A percentile compares a stretch with the other conserved stretches of the same genome.
phyloP scores from a whole-genome alignment of 2,797 vertebrate species.

The Myotis pilosus region DNA sequence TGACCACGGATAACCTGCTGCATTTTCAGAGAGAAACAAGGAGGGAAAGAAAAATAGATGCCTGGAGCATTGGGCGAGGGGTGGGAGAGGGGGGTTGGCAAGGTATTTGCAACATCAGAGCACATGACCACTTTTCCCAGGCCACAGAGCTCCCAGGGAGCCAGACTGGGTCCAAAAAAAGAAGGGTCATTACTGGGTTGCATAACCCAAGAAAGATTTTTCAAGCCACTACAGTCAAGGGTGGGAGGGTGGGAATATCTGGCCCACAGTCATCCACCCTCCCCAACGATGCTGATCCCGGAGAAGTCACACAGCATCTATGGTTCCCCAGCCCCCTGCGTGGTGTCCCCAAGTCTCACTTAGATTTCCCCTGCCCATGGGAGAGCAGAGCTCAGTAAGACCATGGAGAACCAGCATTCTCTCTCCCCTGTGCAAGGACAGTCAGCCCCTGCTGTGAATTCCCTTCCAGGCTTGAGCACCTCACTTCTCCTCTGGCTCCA shows the following conservation, averaged over 20 bases:
- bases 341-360: not conserved
- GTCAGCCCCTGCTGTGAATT: not conserved
- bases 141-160: not conserved
- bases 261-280: not conserved
- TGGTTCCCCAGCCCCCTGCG: not conserved
- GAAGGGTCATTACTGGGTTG: not conserved
- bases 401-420: not conserved
- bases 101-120: not conserved
- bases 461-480: not conserved
- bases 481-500: not conserved
- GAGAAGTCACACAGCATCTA: not conserved
- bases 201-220: not conserved
- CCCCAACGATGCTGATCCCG: not conserved
- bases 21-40: not conserved
- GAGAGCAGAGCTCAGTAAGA: not conserved
- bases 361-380: not conserved
- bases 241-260: not conserved
- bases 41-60: not conserved
- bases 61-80: not conserved
- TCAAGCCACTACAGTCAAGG: not conserved
- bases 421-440: accelerated
- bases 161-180: not conserved
- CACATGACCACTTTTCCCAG: not conserved
- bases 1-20: not conserved
- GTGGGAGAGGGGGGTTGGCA: accelerated